Evolutionary conservation across 2,113 vertebrate species (phyloP).

Genomic region (Talpa occidentalis): DNA sequence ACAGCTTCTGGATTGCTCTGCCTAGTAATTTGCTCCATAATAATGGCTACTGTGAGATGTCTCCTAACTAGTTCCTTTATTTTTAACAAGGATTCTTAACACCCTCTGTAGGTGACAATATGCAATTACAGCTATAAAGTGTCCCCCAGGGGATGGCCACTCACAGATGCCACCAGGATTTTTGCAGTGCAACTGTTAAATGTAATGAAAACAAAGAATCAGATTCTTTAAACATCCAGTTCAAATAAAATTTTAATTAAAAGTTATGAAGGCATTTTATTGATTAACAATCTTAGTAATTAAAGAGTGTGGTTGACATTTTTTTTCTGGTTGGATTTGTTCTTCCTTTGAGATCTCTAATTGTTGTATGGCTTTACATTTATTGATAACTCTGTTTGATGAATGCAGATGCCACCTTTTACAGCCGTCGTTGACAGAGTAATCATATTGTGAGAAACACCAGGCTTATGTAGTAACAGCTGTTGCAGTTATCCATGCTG

Average conservation of each 20-base stretch:
- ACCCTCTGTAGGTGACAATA: conserved; percentile 99
- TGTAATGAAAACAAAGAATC: conserved; percentile 89
- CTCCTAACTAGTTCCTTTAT: conserved; percentile 89
- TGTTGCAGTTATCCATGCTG: conserved; percentile 93
- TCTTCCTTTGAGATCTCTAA: conserved; percentile 95
- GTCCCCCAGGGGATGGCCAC: conserved; percentile 87
- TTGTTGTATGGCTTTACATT: conserved; percentile 91
- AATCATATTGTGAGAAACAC: conserved; percentile 97
- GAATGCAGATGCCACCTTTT: conserved; percentile 97
- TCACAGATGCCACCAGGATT: conserved; percentile 92
- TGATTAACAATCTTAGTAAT: conserved; percentile 96
- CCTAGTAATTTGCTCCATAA: conserved; percentile 96
- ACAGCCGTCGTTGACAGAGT: conserved; percentile 94
- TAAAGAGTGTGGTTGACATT: conserved; percentile 89
- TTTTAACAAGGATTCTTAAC: conserved; percentile 98
- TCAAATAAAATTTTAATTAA: conserved; percentile 95
- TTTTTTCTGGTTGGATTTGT: conserved; percentile 87
- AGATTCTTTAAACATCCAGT: conserved; percentile 90
- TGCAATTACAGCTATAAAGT: conserved; percentile 96
- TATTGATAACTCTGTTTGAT: conserved; percentile 98
- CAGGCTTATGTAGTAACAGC: conserved; percentile 95
- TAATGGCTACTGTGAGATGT: conserved; percentile 95
- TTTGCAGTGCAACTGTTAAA: conserved; percentile 86
- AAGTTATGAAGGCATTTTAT: conserved; percentile 94
- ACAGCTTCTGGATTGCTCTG: conserved; percentile 97